phyloP scores from a whole-genome alignment of 2,888 invertebrate genomes.

The Euzetes globulus region DNA sequence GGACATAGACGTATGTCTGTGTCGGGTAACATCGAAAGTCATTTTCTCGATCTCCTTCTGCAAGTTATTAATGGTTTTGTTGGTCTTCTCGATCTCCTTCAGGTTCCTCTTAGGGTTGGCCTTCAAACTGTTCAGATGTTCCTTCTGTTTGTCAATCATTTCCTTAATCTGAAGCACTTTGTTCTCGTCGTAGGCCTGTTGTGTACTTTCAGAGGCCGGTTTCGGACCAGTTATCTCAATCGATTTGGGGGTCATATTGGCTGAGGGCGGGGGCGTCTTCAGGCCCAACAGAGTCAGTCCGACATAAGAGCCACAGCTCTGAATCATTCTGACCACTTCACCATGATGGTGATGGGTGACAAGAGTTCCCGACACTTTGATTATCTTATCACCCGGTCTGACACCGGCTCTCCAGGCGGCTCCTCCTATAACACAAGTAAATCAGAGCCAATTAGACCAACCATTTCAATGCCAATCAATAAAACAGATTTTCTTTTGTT shows the following conservation, averaged over 20 bases:
- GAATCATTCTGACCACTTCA: constrained; percentile 89
- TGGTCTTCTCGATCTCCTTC: neutral
- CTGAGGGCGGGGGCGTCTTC: constrained; percentile 42
- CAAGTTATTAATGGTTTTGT: constrained; percentile 55
- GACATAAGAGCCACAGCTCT: constrained; percentile 57
- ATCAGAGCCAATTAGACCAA: neutral
- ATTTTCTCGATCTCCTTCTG: constrained; percentile 61
- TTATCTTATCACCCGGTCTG: constrained; percentile 82
- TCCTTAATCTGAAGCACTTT: constrained; percentile 74
- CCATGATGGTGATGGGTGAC: constrained; percentile 86
- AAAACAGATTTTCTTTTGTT: too few relatives aligned
- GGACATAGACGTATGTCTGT: neutral
- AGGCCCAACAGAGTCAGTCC: constrained; percentile 50
- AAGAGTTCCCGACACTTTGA: constrained; percentile 85
- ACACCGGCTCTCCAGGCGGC: constrained; percentile 89
- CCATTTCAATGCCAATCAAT: neutral
- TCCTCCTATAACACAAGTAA: constrained; percentile 57
- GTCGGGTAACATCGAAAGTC: neutral
- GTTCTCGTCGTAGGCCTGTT: constrained; percentile 65
- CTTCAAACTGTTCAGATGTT: constrained; percentile 4
- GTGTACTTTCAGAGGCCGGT: constrained; percentile 60
- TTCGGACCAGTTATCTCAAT: constrained; percentile 48
- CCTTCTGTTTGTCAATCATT: constrained; percentile 57
- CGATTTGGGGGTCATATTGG: neutral
- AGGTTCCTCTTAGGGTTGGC: neutral